Evolutionary conservation across 2,113 vertebrate genomes (phyloP).

Genomic region (Orientallactaga bullata): DNA sequence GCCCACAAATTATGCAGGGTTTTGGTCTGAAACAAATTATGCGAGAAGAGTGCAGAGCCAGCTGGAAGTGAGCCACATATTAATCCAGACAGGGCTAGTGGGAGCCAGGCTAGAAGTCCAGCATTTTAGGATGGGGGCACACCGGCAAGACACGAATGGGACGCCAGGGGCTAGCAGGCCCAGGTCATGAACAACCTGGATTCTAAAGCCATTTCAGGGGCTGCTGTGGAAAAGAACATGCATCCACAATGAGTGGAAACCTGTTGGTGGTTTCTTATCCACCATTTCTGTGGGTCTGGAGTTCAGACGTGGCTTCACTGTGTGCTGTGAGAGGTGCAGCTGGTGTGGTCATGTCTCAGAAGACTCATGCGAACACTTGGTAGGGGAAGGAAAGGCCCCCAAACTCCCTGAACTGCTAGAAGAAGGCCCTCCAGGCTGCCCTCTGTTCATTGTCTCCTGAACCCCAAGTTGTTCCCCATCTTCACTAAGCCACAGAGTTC

Average conservation of each 20-base stretch:
- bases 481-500: neutral
- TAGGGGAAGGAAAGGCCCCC: neutral
- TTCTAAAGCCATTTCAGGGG: no score
- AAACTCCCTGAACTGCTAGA: accelerated
- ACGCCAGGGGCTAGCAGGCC: neutral
- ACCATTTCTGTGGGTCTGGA: neutral
- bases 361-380: accelerated
- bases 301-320: accelerated
- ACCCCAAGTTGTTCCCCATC: accelerated
- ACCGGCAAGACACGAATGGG: accelerated
- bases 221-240: neutral
- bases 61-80: neutral
- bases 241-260: neutral
- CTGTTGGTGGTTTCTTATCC: no score
- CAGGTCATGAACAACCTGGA: neutral
- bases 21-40: slow-evolving; percentile 40
- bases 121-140: neutral
- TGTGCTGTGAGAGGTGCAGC: no score
- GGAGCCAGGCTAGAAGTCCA: neutral
- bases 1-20: slow-evolving; percentile 60
- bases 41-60: neutral
- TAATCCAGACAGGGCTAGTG: neutral
- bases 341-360: accelerated
- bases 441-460: neutral
- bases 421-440: no score